These are phyloP conservation scores for Otolemur crassicaudatus DNA, from an alignment of 2,797 vertebrate genomes.

Conservation along the genomic window DNA sequence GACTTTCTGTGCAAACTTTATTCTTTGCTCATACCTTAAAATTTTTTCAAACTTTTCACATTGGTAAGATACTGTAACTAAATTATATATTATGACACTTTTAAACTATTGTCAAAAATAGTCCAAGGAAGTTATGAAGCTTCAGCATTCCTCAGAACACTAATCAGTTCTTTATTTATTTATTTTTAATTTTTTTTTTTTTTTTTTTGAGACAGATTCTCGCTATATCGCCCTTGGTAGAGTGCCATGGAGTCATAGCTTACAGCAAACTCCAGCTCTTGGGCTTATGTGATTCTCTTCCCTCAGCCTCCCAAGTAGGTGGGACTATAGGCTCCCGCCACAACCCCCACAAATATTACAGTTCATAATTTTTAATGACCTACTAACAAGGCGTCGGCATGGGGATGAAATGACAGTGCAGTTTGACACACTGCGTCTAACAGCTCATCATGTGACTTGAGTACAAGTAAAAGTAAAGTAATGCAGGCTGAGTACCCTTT, in stretches of 20 bases:
- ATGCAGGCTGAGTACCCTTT: not conserved
- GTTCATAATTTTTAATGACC: not conserved
- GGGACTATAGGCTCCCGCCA: too few relatives aligned
- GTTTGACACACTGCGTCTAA: not conserved
- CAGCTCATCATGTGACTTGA: not conserved
- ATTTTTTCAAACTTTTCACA: not conserved
- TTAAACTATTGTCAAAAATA: conserved; percentile 38
- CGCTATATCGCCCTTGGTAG: too few relatives aligned
- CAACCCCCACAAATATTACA: not conserved
- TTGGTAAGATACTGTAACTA: not conserved
- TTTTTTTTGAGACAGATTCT: too few relatives aligned
- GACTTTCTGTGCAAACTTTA: conserved; percentile 6
- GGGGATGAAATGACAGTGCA: not conserved
- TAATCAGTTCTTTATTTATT: not conserved
- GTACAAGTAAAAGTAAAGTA: not conserved
- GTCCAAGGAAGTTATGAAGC: not conserved
- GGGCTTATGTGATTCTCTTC: too few relatives aligned
- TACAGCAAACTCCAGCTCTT: too few relatives aligned
- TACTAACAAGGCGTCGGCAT: not conserved
- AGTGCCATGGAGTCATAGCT: too few relatives aligned
- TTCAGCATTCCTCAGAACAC: not conserved
- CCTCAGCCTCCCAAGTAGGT: too few relatives aligned
- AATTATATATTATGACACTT: not conserved
- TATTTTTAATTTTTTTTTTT: too few relatives aligned
- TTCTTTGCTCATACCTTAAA: not conserved